Evolutionary conservation across 2,888 invertebrate genomes (phyloP), one percentile per base, ranked within the genome.

Genomic region (Amorpha juglandis): DNA sequence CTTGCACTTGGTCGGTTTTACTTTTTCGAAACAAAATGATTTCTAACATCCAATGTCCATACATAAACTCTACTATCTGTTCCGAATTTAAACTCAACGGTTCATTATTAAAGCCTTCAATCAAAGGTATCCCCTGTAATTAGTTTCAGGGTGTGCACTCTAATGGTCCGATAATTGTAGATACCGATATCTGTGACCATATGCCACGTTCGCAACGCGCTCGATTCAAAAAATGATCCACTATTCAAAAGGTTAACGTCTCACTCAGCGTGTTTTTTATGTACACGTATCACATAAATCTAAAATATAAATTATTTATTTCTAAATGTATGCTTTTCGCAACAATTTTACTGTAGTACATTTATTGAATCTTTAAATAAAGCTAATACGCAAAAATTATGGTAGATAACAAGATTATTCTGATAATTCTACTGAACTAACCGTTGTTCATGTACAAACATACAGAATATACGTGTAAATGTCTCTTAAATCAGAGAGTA

Each of bases 121-220:
- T 67, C 62, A 27, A 27, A 27, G 64, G 66, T 63, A 66, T 64
- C 53, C 58, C 64, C 58, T 74, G 70, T 74, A 74, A 76, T 81
- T 77, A 69, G 75, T 76, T 77, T 69, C 68, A 71, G 69, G 62
- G 50, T 19, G 63, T 50, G 64, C 64, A 68, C 67, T 71, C 68
- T 69, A 66, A 68, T 71, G 63, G 51, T 62, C n/a, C 64, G 51
- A 51, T 65, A 72, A 68, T 67, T 70, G 66, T 69, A 62, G 63
- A 63, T 58, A 38, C 38, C 19, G 50, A 51, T 51, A 65, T 50
- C 27, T 8, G 21, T 16, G 35, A 47, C 64, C 47, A 50, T 65
- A 62, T 48, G 38, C 27, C n/a, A 38, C 62, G 35, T 19, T 16
- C 62, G 27, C 21, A 19, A 6, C 42, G n/a, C 21, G n/a, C 21